A percentile compares a stretch with the other conserved stretches of the same genome.
Conservation (phyloP, 2,888 invertebrate genomes). For the Amphipoea lucens region DNA sequence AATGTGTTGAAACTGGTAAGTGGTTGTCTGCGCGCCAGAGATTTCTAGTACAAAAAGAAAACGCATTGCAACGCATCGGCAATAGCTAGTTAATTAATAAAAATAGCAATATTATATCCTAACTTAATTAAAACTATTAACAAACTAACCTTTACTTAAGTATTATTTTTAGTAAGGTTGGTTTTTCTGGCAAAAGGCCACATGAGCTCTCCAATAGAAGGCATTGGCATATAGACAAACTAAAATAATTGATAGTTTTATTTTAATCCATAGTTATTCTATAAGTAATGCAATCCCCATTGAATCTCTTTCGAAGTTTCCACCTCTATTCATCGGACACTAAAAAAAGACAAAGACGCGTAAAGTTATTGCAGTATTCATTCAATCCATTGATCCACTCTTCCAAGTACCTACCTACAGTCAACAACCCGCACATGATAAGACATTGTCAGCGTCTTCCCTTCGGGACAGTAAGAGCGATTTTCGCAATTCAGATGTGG, state of each 20-base stretch:
- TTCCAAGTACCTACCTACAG: not conserved
- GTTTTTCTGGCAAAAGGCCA: constrained; percentile 23
- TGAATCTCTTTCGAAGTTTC: constrained; percentile 1
- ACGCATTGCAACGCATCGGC: no score
- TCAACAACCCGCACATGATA: not conserved
- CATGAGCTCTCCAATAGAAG: not conserved
- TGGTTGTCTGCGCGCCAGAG: no score
- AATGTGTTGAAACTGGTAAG: no score
- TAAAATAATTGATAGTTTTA: constrained; percentile 16
- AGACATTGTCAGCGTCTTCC: not conserved
- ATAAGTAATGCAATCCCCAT: not conserved
- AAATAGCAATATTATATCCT: no score
- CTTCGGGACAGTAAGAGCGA: not conserved
- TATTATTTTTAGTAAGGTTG: not conserved
- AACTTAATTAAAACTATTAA: not conserved
- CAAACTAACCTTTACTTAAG: not conserved
- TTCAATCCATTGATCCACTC: constrained; percentile 31
- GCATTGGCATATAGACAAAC: not conserved
- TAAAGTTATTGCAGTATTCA: constrained; percentile 23
- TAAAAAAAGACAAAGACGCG: constrained; percentile 12
- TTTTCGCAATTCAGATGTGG: not conserved
- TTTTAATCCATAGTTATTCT: not conserved
- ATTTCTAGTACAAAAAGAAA: no score
- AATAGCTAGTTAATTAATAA: not conserved
- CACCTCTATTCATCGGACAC: constrained; percentile 27